Base-by-base conservation (phyloP, 2,797 vertebrate genomes). In the Danio kyathit region DNA sequence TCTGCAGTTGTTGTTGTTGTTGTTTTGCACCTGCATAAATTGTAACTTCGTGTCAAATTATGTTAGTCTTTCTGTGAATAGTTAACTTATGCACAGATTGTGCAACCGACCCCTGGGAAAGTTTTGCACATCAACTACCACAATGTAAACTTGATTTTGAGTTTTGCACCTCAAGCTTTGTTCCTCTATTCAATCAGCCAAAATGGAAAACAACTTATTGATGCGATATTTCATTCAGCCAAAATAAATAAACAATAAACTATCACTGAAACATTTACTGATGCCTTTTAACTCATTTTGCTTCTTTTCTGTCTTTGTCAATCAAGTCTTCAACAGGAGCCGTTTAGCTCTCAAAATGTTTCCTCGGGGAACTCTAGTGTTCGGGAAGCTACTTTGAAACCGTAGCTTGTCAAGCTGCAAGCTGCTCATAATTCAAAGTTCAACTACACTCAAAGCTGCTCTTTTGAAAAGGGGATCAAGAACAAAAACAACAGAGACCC, bases 351-450 rank as follows among this genome's bases (percentile, higher is more conserved):
- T 48, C 21, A 38, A 40, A 49, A 5, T 48, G 16, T 19, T 43
- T 4, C 59, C 60, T 52, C 38, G 38, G 46, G 46, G 46, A 67
- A 67, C 65, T 9, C 12, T 49, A 67, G 19, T 67, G 12, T 49
- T 38, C 19, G 65, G 17, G 19, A 67, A 67, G 19, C 13, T 38
- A 16, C 65, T 49, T 67, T 67, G 65, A 69, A 69, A 69, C 65
- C 14, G 65, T 21, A 14, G 17, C 44, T 21, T 29, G 64, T 48
- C 17, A 66, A 44, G 41, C 40, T 64, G 61, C 64, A 48, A 48
- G 12, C 13, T 69, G 65, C 46, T 49, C 19, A 69, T 49, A 69
- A 69, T 69, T 51, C 46, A 69, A 69, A 51, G 65, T 69, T 69
- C 13, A 51, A 29, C 46, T 10, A 67, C 46, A 69, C 13, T 9